Conservation (phyloP, 2,888 invertebrate genomes). For the Esperia sulphurella region DNA sequence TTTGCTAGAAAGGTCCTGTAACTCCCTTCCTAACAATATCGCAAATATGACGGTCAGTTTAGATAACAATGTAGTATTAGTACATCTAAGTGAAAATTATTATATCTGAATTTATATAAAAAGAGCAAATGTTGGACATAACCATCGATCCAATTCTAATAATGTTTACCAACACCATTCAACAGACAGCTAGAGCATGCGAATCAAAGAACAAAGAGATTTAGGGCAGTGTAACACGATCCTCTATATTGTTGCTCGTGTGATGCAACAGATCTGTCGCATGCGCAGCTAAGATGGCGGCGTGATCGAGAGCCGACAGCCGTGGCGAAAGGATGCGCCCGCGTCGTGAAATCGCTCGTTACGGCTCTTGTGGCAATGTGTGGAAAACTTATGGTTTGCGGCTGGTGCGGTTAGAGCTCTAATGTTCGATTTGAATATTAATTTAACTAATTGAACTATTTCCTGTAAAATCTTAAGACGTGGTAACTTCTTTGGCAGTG, state of each 20-base stretch:
- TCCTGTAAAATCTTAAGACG: no score
- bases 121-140: neutral
- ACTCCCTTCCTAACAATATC: no score
- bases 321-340: constrained; percentile 74
- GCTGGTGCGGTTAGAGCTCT: constrained; percentile 16
- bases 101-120: no score
- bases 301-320: constrained; percentile 63
- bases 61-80: no score
- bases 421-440: constrained; percentile 19
- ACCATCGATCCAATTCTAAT: constrained; percentile 11
- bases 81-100: no score
- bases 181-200: constrained; percentile 36
- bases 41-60: no score
- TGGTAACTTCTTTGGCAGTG: no score
- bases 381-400: constrained; percentile 16
- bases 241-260: constrained; percentile 52
- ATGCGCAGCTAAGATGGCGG: constrained; percentile 49
- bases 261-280: constrained; percentile 69
- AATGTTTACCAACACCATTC: constrained; percentile 37
- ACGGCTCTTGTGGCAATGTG: constrained; percentile 36
- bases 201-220: constrained; percentile 65
- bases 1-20: no score
- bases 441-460: neutral
- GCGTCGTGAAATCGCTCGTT: constrained; percentile 69
- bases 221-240: constrained; percentile 73